phyloP scores from a whole-genome alignment of 2,888 invertebrate genomes.

The Argyra leucocephala region DNA sequence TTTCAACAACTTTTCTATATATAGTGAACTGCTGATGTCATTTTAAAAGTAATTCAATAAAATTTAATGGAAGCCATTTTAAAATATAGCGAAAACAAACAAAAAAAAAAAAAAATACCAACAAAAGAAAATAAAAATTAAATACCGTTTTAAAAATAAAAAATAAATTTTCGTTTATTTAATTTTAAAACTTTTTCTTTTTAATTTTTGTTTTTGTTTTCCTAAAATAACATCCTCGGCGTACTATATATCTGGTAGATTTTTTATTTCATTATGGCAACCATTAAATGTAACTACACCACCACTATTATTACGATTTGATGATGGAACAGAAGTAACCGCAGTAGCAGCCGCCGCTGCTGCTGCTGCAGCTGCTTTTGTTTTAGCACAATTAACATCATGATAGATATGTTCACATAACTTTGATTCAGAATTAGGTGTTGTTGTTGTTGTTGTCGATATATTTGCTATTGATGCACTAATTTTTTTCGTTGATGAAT shows the following conservation, averaged over 20 bases:
- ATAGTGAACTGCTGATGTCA: no score
- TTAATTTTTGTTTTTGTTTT: not conserved
- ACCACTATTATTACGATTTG: not conserved
- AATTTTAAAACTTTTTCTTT: not conserved
- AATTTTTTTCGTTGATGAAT: slow-evolving; percentile 20
- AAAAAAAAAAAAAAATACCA: no score
- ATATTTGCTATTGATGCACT: slow-evolving; percentile 18
- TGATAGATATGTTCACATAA: slow-evolving; percentile 42
- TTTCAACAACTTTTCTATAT: no score
- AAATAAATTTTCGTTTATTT: not conserved
- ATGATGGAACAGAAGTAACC: slow-evolving; percentile 17
- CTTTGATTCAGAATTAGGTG: slow-evolving; percentile 32
- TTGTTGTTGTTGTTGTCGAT: slow-evolving; percentile 20
- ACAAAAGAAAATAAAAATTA: not conserved
- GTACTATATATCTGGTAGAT: slow-evolving; percentile 42
- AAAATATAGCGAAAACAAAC: no score
- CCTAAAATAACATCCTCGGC: slow-evolving; percentile 41
- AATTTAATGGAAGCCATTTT: no score
- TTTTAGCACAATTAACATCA: slow-evolving; percentile 42
- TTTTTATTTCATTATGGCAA: slow-evolving; percentile 26
- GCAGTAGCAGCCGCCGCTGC: slow-evolving; percentile 21
- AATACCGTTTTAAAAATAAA: not conserved
- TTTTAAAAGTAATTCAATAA: no score
- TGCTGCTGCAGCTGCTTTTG: slow-evolving; percentile 29
- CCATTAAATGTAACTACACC: slow-evolving; percentile 8